Conservation (phyloP, 2,888 invertebrate species). For the Microctonus aethiopoides region DNA sequence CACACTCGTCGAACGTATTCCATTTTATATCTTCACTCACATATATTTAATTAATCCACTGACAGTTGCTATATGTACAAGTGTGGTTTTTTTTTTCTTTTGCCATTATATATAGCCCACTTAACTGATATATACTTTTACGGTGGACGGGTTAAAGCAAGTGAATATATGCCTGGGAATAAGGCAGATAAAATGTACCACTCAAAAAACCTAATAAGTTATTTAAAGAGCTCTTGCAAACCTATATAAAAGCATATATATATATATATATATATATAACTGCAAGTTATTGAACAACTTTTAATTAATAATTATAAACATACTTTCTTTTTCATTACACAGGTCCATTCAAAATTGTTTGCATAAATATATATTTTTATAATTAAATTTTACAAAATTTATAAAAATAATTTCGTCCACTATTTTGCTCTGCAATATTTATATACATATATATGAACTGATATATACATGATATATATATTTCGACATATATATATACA, state of each 20-base stretch:
- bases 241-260: constrained; percentile 9
- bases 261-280: constrained; percentile 3
- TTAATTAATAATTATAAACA: neutral
- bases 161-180: constrained; percentile 48
- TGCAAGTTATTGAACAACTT: neutral
- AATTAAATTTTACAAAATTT: too few relatives aligned
- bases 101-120: constrained; percentile 32
- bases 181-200: constrained; percentile 49
- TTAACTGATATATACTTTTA: constrained; percentile 12
- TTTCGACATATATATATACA: too few relatives aligned
- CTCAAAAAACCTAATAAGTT: constrained; percentile 39
- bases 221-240: constrained; percentile 35
- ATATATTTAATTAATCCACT: neutral
- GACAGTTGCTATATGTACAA: neutral
- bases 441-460: too few relatives aligned
- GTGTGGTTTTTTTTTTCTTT: constrained; percentile 43
- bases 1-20: too few relatives aligned
- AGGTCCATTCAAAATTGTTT: neutral
- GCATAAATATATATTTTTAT: neutral
- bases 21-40: neutral
- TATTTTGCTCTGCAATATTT: too few relatives aligned
- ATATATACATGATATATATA: too few relatives aligned
- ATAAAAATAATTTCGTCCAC: too few relatives aligned
- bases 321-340: neutral
- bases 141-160: neutral